Base-by-base conservation (phyloP, 1,140 invertebrate genomes). In the Rhynchophorus ferrugineus region DNA sequence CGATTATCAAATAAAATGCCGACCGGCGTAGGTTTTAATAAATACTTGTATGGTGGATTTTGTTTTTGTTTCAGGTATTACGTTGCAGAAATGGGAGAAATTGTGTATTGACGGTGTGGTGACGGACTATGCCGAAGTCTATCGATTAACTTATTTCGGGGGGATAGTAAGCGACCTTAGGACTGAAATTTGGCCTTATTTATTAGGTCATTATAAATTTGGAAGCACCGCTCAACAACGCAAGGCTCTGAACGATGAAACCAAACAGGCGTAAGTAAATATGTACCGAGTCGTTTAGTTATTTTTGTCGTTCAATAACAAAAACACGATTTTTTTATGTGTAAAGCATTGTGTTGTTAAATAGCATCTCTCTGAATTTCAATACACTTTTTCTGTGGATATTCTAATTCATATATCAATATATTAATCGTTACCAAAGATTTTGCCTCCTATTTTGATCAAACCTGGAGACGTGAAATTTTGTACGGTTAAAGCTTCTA, bases 141-240 rank as follows among this genome's bases (percentile, higher is more conserved):
- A 89, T 61, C 75, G 85, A 44, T 70, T 90, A 3, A 82, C 89
- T 0, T 96, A 96, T 67, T 93, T 87, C 66, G 87, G 89, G 18
- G 92, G 91, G 2, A 80, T 95, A 14, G 78, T 81, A 22, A 83
- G 84, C 56, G 80, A 84, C 3, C 77, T 95, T 8, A 73, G 92
- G 44, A 84, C 82, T 65, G 79, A 91, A 65, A 83, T 94, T 2
- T 95, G 91, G 92, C 92, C 91, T 0, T 95, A 92, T 67, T 73
- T 96, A 21, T 71, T 95, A 7, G 87, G 86, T 22, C 89, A 94
- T 71, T 91, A 92, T 63, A 75, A 80, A 66, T 91, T 93, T 70
- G 81, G 83, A 19, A 86, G 82, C 62, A 82, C 83, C 7, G 54
- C 69, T 3, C 78, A 85, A 57, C 84, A 91, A 57, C 72, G 88